Percentiles rank a stretch among this genome's conserved stretches.
These are phyloP conservation scores for Agrenia bidenticulata DNA, from an alignment of 2,888 invertebrate species.

Conservation along the genomic window DNA sequence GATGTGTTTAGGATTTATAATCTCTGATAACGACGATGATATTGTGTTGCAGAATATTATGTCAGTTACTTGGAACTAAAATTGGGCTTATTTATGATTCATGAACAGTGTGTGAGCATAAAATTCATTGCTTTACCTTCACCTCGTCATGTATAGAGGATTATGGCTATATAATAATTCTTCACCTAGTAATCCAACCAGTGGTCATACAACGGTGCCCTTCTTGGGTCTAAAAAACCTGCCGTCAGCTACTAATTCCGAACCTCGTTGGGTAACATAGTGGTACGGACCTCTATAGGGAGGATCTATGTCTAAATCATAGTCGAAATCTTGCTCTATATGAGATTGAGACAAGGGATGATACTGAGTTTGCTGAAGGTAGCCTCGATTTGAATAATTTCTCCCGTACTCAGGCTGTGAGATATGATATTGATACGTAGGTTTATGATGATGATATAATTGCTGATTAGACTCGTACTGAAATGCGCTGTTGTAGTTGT, in stretches of 20 bases:
- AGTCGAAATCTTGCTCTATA: neutral
- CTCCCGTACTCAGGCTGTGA: conserved; percentile 13
- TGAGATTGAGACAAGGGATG: conserved; percentile 1
- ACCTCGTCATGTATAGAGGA: neutral
- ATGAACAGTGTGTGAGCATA: no score
- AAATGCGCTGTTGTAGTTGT: conserved; percentile 4
- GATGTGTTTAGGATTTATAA: no score
- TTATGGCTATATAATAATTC: conserved; percentile 31
- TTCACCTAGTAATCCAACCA: conserved; percentile 32
- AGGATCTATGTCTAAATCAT: neutral
- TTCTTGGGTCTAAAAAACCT: conserved; percentile 43
- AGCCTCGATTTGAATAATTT: neutral
- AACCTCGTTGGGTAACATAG: conserved; percentile 10
- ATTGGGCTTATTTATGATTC: no score
- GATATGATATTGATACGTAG: conserved; percentile 14
- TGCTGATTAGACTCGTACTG: conserved; percentile 11
- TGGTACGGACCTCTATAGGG: conserved; percentile 2
- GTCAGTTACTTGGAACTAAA: no score
- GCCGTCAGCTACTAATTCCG: neutral
- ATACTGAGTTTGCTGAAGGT: conserved; percentile 1
- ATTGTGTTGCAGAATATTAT: no score
- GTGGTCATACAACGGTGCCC: conserved; percentile 48
- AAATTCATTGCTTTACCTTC: no score
- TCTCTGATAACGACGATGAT: no score
- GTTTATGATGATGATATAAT: conserved; percentile 11